phyloP scores from a whole-genome alignment of 2,888 invertebrate genomes.

The Neria commutata region DNA sequence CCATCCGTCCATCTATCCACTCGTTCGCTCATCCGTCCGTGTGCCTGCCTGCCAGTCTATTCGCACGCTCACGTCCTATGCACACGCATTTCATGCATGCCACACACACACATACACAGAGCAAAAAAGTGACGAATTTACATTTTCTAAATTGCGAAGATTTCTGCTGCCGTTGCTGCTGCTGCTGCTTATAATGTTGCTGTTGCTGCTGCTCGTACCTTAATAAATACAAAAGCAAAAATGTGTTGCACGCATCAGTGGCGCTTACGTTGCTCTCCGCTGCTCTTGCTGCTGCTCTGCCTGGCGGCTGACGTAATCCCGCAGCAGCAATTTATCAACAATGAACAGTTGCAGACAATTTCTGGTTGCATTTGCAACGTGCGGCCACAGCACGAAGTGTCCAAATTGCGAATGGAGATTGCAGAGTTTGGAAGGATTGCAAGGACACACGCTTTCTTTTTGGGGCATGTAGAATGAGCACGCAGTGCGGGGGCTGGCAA shows the following conservation, averaged over 20 bases:
- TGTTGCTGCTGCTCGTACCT: slow-evolving; percentile 9
- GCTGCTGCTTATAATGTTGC: not conserved
- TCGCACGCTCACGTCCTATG: not conserved
- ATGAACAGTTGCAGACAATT: slow-evolving; percentile 55
- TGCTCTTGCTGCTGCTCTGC: slow-evolving; percentile 17
- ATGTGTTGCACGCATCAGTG: slow-evolving; percentile 6
- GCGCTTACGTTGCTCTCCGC: not conserved
- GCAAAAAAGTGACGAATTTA: slow-evolving; percentile 42
- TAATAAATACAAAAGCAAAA: slow-evolving; percentile 14
- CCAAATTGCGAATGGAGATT: slow-evolving; percentile 10
- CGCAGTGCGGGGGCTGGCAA: too few species aligned
- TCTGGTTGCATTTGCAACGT: slow-evolving; percentile 13
- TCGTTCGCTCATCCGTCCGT: not conserved
- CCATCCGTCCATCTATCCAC: not conserved
- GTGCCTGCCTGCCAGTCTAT: not conserved
- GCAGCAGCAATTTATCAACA: slow-evolving; percentile 56
- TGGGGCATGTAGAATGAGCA: too few species aligned
- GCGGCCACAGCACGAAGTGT: not conserved
- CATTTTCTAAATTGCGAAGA: slow-evolving; percentile 46
- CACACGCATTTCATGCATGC: not conserved
- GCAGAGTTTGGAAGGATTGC: too few species aligned
- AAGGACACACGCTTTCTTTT: too few species aligned
- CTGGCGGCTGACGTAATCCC: slow-evolving; percentile 54
- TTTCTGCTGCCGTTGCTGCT: not conserved
- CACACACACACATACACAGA: not conserved